Percentiles rank a stretch among this genome's conserved stretches.
Evolutionary conservation across 2,888 invertebrate genomes (phyloP).

Genomic region (Cephus sareptanus): DNA sequence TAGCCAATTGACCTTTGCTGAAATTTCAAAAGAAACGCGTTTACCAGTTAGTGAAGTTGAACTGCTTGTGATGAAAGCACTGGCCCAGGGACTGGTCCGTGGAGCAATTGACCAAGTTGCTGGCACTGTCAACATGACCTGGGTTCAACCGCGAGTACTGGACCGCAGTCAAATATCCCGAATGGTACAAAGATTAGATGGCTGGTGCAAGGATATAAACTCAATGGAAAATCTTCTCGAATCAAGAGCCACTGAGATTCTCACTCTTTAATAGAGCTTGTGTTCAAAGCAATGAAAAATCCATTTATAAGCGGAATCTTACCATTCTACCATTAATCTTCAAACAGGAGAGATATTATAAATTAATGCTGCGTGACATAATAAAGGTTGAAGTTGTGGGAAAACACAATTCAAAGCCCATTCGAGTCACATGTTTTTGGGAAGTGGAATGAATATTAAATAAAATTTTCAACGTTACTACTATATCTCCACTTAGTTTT

Average conservation of each 20-base stretch:
- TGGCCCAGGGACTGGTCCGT: constrained; percentile 92
- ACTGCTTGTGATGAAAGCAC: constrained; percentile 95
- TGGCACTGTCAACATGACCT: constrained; percentile 80
- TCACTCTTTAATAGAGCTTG: constrained; percentile 70
- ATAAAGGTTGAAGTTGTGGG: background rate
- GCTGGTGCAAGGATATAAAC: constrained; percentile 80
- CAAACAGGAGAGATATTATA: background rate
- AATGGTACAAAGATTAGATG: constrained; percentile 78
- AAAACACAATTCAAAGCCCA: background rate
- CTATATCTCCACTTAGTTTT: background rate
- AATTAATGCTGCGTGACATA: background rate
- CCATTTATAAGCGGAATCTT: background rate
- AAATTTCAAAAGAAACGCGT: constrained; percentile 88
- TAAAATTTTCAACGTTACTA: background rate
- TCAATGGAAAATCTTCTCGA: constrained; percentile 80
- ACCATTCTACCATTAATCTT: background rate
- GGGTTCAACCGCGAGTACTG: constrained; percentile 87
- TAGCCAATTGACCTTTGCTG: constrained; percentile 86
- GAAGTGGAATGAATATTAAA: background rate
- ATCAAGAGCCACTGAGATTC: constrained; percentile 81
- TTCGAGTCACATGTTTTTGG: background rate
- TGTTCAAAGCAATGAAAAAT: constrained; percentile 8
- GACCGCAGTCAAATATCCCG: constrained; percentile 75
- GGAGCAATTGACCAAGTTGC: constrained; percentile 96
- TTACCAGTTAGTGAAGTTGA: constrained; percentile 90